Evolutionary conservation across 2,797 vertebrate species (phyloP), one percentile per base, ranked within the genome.

Genomic region (Leuciscus waleckii): DNA sequence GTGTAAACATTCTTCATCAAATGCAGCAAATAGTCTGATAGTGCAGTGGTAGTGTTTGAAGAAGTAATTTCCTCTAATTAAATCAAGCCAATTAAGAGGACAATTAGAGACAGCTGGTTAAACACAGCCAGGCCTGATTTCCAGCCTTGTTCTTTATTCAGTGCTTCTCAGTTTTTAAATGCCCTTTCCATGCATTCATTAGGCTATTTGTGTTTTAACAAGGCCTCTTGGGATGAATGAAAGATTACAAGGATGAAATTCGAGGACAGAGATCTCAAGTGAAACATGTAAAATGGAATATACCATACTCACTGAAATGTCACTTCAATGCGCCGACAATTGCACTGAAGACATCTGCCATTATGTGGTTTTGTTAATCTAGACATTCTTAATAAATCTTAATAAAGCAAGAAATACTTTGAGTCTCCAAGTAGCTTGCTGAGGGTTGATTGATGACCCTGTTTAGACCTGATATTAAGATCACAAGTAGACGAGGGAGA

Each of bases 31-130:
- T 43, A 29, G 39, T 65, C 61, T 14, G 26, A 65, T 26, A 21
- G 14, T 8, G 37, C 35, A n/a, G 41, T 46, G 26, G 10, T 41
- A 23, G 73, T 3, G 73, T 56, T 83, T 39, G 13, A 69, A 26
- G 5, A n/a, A 69, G 65, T 32, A 49, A 76, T 74, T 76, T 46
- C 41, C 23, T 83, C 29, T 83, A 49, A 75, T 76, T 65, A 13
- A 83, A 54, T 83, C 41, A 67, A 67, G 26, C 43, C 14, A 51
- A 74, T 67, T 83, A 75, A 61, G 56, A 73, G 41, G n/a, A 35
- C 43, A 51, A 76, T 83, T 83, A 76, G 29, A 76, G 58, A 67
- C 39, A 65, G 56, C 69, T 75, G 70, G 19, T 82, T 61, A 63
- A 61, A 61, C 37, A 29, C 37, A 37, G 35, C n/a, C 54, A 43